These are phyloP conservation scores for Cyprinodon tularosa DNA, from an alignment of 2,113 vertebrate genomes.

Conservation along the genomic window DNA sequence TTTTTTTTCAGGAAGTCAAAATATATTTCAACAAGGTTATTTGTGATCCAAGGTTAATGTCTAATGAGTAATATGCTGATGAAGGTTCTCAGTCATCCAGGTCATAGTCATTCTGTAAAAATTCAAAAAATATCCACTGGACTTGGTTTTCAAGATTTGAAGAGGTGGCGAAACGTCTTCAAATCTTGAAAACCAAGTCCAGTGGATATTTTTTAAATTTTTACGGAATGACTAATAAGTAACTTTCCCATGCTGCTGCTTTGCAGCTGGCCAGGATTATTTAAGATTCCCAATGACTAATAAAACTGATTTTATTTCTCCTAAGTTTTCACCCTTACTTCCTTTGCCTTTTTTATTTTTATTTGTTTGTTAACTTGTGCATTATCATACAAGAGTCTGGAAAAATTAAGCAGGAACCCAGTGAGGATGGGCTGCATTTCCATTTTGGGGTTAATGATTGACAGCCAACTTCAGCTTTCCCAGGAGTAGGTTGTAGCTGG, in stretches of 20 bases:
- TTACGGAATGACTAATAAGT: not conserved
- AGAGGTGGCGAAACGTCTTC: no score
- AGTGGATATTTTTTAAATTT: no score
- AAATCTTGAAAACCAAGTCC: no score
- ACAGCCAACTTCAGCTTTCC: slow-evolving; percentile 67
- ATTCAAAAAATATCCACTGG: no score
- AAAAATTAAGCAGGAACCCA: slow-evolving; percentile 28
- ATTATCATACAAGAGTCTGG: slow-evolving; percentile 5
- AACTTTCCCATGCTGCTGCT: slow-evolving; percentile 25
- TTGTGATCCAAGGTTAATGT: slow-evolving; percentile 35
- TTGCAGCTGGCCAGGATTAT: slow-evolving; percentile 38
- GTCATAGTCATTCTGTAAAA: no score
- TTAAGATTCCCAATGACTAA: slow-evolving; percentile 32
- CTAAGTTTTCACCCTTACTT: not conserved
- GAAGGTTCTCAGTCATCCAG: no score
- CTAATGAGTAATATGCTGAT: no score
- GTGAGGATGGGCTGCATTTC: slow-evolving; percentile 71
- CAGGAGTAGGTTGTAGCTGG: slow-evolving; percentile 67
- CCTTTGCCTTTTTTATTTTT: not conserved
- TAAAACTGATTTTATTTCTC: slow-evolving; percentile 12
- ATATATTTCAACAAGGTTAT: slow-evolving; percentile 29
- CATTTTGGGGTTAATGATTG: slow-evolving; percentile 68
- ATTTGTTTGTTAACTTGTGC: slow-evolving; percentile 1
- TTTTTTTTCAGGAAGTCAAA: slow-evolving; percentile 24
- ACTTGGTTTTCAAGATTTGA: no score